These are phyloP conservation scores for Gonioctena quinquepunctata DNA, from an alignment of 1,140 invertebrate genomes.

Conservation along the genomic window DNA sequence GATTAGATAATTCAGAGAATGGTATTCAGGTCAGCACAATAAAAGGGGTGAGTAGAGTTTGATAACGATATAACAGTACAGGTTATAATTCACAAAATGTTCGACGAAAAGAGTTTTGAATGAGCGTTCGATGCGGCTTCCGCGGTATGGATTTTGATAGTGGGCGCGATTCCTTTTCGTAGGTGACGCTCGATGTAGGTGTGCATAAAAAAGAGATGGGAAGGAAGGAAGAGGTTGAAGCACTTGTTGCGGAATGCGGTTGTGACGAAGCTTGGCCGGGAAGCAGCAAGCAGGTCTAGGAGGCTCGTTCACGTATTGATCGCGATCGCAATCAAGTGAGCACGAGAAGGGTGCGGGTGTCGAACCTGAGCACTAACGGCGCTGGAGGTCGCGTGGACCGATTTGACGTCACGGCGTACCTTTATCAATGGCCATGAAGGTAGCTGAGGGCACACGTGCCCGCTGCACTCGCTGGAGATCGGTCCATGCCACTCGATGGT, in stretches of 20 bases:
- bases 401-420: conserved; percentile 49
- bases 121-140: background rate
- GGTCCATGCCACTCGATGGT: conserved; percentile 8
- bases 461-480: conserved; percentile 25
- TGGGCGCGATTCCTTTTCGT: background rate
- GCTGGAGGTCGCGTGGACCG: conserved; percentile 1
- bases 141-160: too few species aligned
- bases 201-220: background rate
- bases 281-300: conserved; percentile 11
- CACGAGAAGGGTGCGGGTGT: background rate
- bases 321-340: conserved; percentile 1
- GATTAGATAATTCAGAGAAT: too few species aligned
- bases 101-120: background rate
- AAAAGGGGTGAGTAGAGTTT: background rate
- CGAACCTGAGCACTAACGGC: background rate
- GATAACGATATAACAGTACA: background rate
- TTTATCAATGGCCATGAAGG: conserved; percentile 56
- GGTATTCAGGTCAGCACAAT: background rate
- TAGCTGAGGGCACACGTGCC: conserved; percentile 52
- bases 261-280: conserved; percentile 4
- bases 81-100: background rate
- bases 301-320: conserved; percentile 17
- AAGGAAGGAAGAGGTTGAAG: background rate
- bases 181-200: background rate
- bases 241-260: conserved; percentile 15